These are phyloP conservation scores for Antitype chi DNA, from an alignment of 2,888 invertebrate species.

Conservation along the genomic window DNA sequence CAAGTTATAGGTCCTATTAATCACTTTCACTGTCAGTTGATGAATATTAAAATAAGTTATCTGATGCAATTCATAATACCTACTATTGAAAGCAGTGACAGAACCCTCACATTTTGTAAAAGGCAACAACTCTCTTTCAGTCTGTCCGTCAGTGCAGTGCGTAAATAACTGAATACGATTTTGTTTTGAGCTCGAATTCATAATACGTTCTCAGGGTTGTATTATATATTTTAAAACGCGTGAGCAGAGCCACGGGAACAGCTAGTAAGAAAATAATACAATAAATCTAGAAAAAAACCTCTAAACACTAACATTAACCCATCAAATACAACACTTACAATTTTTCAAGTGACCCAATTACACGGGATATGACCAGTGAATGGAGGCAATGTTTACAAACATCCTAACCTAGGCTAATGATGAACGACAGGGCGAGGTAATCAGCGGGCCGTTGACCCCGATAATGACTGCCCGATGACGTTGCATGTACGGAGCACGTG, in stretches of 20 bases:
- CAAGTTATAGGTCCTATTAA: no score
- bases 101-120: background rate
- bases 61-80: background rate
- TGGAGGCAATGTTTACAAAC: conserved; percentile 89
- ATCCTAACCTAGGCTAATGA: conserved; percentile 91
- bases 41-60: background rate
- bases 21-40: background rate
- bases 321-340: conserved; percentile 14
- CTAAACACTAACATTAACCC: background rate
- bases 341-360: conserved; percentile 77
- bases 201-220: background rate
- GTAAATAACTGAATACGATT: background rate
- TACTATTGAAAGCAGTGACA: background rate
- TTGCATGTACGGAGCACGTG: conserved; percentile 87
- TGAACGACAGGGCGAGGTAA: conserved; percentile 90
- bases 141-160: background rate
- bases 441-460: conserved; percentile 88
- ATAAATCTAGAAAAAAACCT: background rate
- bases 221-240: background rate
- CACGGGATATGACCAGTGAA: conserved; percentile 81
- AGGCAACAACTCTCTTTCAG: background rate
- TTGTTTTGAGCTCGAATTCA: background rate
- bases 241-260: background rate
- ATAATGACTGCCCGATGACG: conserved; percentile 90
- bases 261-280: background rate